Evolutionary conservation across 2,888 invertebrate genomes (phyloP), one percentile per base, ranked within the genome.

Genomic region (Minunthozetes semirufus): DNA sequence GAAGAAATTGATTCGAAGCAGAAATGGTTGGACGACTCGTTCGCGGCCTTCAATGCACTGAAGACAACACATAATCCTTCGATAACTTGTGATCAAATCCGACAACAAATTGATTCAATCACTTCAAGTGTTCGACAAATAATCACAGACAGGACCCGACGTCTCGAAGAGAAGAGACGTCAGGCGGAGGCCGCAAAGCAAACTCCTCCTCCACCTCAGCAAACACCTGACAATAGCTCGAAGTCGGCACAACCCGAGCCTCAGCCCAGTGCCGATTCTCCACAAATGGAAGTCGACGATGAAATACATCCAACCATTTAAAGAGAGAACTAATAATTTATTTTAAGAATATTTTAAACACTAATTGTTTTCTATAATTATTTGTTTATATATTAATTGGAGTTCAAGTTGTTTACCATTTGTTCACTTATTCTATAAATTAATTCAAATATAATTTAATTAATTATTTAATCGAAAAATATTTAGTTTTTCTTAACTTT

Each of bases 21-120:
- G 80, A 87, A 87, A 77, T 97, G 95, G 94, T 85, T 94, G 75
- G 93, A 96, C 80, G 87, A 87, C 76, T 88, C 90, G 78, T 87
- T 91, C 76, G 85, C 87, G 76, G 86, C 88, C 78, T 86, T 91
- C 73, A 86, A 86, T 25, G 86, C 86, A 79, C 84, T 88, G 74
- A 87, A 89, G 63, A 88, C 88, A 75, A 89, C 90, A 79, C 86
- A 88, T 80, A 87, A 89, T 81, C 92, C 94, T 76, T 76, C 78
- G n/a, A 29, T 77, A 5, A 76, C 53, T 29, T 56, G 56, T 17
- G 73, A 76, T 33, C 38, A 70, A n/a, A 76, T 77, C 19, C 11
- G 38, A 48, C 53, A 48, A 25, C 70, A 76, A 68, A 73, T 70
- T 9, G 25, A 75, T 22, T n/a, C 59, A 19, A 22, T 77, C 22